These are phyloP conservation scores for Drosophila neutralis DNA, from an alignment of 2,888 invertebrate species.

Conservation along the genomic window DNA sequence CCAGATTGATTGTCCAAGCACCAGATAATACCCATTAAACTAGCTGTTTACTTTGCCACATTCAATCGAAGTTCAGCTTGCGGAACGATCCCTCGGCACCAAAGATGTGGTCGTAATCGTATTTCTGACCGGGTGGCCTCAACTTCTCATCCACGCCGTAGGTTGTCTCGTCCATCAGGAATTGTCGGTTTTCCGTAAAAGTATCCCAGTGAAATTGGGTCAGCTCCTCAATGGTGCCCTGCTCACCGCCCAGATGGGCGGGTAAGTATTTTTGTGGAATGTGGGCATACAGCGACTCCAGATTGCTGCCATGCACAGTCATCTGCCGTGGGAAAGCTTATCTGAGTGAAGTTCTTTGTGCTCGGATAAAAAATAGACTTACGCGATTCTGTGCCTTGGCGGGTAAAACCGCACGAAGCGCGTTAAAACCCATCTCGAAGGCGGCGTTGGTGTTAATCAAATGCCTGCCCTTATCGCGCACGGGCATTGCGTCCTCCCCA, in stretches of 20 bases:
- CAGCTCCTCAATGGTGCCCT: constrained; percentile 84
- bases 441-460: constrained; percentile 87
- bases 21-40: not conserved
- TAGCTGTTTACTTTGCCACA: not conserved
- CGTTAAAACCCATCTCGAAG: constrained; percentile 86
- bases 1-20: not conserved
- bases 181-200: constrained; percentile 58
- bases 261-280: constrained; percentile 87
- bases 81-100: constrained; percentile 80
- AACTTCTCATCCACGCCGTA: constrained; percentile 75
- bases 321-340: constrained; percentile 83
- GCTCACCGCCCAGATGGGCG: constrained; percentile 88
- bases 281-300: constrained; percentile 86
- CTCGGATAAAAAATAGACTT: constrained; percentile 73
- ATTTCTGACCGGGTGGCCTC: constrained; percentile 59
- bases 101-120: constrained; percentile 70
- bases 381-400: constrained; percentile 87
- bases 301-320: constrained; percentile 86
- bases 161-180: constrained; percentile 67
- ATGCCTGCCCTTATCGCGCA: constrained; percentile 87
- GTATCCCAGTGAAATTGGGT: constrained; percentile 53
- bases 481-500: constrained; percentile 87
- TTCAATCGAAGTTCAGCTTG: constrained; percentile 70
- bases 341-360: too few species aligned
- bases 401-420: constrained; percentile 86